Evolutionary conservation across 1,140 invertebrate species (phyloP), one percentile per base, ranked within the genome.

Genomic region (Drosophila erecta): DNA sequence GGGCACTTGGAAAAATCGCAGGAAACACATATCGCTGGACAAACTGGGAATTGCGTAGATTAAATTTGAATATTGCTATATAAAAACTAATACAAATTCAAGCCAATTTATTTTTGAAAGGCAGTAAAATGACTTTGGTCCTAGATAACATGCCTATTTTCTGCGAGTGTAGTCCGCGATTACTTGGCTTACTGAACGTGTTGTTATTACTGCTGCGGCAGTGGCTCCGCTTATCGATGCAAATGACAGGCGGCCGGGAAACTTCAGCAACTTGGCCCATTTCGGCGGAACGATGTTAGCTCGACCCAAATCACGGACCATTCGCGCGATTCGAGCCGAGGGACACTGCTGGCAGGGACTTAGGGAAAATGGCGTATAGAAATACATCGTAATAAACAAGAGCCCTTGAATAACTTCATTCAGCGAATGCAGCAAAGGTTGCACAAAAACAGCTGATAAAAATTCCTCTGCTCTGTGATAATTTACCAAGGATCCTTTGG

Each of bases 161-260:
- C n/a, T n/a, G 17, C 10, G 30, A 72, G 33, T 33, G 10, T 10
- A 35, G 17, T 1, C 43, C 49, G 61, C 62, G 51, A 54, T 76
- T 81, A 60, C 74, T 73, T 58, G 50, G 40, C 46, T 83, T 57
- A 74, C 40, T 79, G 77, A 44, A 72, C 38, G 80, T 64, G 51
- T 65, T 75, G 70, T 70, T 58, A 69, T 78, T 59, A 58, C 69
- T 72, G 49, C 66, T 73, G 43, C 57, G 46, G 37, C 50, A 58
- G 41, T 55, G 33, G 46, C n/a, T 56, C 54, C 61, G 60, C 79
- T 81, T 75, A 81, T 83, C 69, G 55, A 47, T 58, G 59, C 69
- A 75, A 83, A 81, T 74, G 79, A 74, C 58, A 60, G 38, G 62
- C 49, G 50, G 33, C 41, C 24, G 65, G 64, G 54, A 55, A 70